These are phyloP conservation scores for Shinisaurus crocodilurus DNA, from an alignment of 2,113 vertebrate genomes.

Conservation along the genomic window DNA sequence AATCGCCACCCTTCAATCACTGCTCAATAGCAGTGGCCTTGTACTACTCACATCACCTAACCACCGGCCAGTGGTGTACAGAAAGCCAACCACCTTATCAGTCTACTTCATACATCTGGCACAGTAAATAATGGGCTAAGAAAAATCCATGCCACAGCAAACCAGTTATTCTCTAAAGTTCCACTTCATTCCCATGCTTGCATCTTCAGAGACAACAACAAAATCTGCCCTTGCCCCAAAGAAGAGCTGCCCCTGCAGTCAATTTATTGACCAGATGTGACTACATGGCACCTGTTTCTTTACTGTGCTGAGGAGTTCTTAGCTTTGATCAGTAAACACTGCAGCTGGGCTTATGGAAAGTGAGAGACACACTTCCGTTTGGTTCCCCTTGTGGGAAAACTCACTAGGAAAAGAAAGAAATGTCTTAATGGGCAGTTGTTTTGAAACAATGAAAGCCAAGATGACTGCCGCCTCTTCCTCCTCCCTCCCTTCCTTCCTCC, in stretches of 20 bases:
- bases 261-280: not conserved
- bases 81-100: not conserved
- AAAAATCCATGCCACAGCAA: not conserved
- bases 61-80: not conserved
- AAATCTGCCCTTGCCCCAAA: not conserved
- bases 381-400: not conserved
- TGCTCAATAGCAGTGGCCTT: too few relatives aligned
- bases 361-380: not conserved
- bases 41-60: not conserved
- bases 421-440: not conserved
- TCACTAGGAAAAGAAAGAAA: not conserved
- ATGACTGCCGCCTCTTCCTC: not conserved
- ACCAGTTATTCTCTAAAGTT: not conserved
- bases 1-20: not conserved
- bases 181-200: not conserved
- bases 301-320: not conserved
- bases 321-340: not conserved
- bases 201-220: not conserved
- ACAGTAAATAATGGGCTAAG: not conserved
- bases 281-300: not conserved
- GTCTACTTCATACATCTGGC: not conserved
- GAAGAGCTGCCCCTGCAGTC: not conserved
- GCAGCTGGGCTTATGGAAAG: not conserved
- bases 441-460: not conserved
- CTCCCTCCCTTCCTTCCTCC: too few relatives aligned